Percentiles rank a stretch among this genome's conserved stretches.
phyloP scores from a whole-genome alignment of 2,888 invertebrate species.

The Ecdyonurus torrentis region DNA sequence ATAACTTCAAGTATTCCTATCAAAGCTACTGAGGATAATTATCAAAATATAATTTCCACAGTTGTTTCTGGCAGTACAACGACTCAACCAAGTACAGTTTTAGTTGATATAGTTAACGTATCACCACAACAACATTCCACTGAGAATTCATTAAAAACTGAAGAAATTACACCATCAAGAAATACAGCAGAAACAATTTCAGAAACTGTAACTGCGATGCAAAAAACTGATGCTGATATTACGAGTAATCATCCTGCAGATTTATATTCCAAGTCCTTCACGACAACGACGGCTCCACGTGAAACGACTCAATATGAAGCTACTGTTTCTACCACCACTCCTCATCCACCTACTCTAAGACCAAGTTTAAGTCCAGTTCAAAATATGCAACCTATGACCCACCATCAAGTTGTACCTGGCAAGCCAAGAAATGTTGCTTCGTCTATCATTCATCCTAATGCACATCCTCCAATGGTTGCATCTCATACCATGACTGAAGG shows the following conservation, averaged over 20 bases:
- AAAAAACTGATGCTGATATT: neutral
- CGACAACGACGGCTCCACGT: neutral
- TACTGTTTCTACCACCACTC: neutral
- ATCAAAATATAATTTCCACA: too few species aligned
- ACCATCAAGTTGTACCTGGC: neutral
- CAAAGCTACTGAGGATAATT: neutral
- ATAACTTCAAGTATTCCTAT: neutral
- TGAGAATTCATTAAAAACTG: too few species aligned
- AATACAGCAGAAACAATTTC: neutral
- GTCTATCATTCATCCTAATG: neutral
- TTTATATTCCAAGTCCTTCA: neutral
- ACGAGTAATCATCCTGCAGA: neutral
- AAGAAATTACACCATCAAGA: too few species aligned
- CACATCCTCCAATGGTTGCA: neutral
- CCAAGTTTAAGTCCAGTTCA: neutral
- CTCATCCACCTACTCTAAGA: neutral
- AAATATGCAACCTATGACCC: neutral
- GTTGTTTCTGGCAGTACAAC: too few species aligned
- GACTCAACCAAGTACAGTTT: too few species aligned
- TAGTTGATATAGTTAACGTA: too few species aligned
- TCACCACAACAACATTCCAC: too few species aligned
- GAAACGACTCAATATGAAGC: neutral
- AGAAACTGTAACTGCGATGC: neutral
- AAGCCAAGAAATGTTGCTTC: neutral
- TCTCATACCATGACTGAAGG: neutral